These are phyloP conservation scores for Spizaetus ornatus DNA, from an alignment of 2,113 vertebrate species.

Conservation along the genomic window DNA sequence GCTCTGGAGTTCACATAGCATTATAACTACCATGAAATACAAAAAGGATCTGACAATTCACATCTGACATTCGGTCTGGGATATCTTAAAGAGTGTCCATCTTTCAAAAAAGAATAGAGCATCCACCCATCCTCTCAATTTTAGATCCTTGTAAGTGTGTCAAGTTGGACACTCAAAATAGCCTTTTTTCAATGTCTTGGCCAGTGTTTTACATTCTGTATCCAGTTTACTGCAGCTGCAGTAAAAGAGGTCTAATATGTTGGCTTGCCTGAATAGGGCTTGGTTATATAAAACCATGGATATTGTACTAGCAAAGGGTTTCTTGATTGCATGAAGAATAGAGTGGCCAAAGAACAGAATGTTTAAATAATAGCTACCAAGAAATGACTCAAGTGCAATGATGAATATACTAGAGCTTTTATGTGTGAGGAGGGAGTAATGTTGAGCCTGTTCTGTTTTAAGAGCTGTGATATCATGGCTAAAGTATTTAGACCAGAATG, in stretches of 20 bases:
- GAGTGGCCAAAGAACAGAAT: slow-evolving; percentile 8
- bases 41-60: background rate
- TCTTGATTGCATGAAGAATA: slow-evolving; percentile 15
- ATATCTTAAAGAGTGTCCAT: background rate
- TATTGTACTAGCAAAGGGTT: slow-evolving; percentile 27
- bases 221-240: slow-evolving; percentile 43
- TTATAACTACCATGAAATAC: background rate
- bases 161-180: slow-evolving; percentile 2
- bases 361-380: slow-evolving; percentile 6
- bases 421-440: background rate
- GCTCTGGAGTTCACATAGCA: background rate
- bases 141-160: background rate
- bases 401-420: background rate
- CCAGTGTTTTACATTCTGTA: background rate
- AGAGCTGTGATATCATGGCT: background rate
- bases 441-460: background rate
- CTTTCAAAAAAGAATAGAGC: background rate
- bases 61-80: background rate
- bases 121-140: background rate
- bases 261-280: slow-evolving; percentile 28
- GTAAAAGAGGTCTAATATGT: slow-evolving; percentile 19
- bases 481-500: slow-evolving; percentile 8
- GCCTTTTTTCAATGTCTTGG: background rate
- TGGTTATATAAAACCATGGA: slow-evolving; percentile 17
- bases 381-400: background rate